Conservation (phyloP, 1,140 invertebrate species). For the Drosophila sp. region DNA sequence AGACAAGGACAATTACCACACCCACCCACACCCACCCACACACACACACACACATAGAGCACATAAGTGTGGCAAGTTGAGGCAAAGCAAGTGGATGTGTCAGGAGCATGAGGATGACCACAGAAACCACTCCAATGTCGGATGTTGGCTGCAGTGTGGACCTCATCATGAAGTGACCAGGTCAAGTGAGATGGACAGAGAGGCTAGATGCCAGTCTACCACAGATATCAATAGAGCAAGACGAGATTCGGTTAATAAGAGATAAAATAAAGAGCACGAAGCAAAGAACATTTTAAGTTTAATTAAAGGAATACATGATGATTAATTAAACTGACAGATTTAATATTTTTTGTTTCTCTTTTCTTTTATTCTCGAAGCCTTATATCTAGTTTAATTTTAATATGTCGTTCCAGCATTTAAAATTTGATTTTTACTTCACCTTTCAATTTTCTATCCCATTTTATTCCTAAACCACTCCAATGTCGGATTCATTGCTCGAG, state of each 20-base stretch:
- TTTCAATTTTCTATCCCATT: too few relatives aligned
- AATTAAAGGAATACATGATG: too few relatives aligned
- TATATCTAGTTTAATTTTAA: too few relatives aligned
- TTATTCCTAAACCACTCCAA: too few relatives aligned
- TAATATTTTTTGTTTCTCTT: neutral
- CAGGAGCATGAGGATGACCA: constrained; percentile 17
- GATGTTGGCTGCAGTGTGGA: neutral
- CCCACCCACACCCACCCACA: neutral
- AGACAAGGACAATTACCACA: constrained; percentile 13
- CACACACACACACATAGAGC: neutral
- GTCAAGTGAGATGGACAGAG: constrained; percentile 14
- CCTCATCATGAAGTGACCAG: constrained; percentile 16
- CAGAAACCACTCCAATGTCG: constrained; percentile 15
- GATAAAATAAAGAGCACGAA: neutral
- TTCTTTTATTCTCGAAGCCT: neutral
- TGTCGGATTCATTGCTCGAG: too few relatives aligned
- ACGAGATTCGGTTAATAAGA: neutral
- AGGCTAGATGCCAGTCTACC: constrained; percentile 3
- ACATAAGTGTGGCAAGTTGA: constrained; percentile 11
- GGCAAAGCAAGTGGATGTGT: constrained; percentile 11
- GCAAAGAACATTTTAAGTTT: too few relatives aligned
- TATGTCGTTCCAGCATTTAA: too few relatives aligned
- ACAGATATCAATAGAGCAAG: constrained; percentile 8
- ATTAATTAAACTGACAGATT: too few relatives aligned
- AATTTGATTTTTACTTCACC: too few relatives aligned